Evolutionary conservation across 2,888 invertebrate species (phyloP), one percentile per base, ranked within the genome.

Genomic region (Rotaria macrura): DNA sequence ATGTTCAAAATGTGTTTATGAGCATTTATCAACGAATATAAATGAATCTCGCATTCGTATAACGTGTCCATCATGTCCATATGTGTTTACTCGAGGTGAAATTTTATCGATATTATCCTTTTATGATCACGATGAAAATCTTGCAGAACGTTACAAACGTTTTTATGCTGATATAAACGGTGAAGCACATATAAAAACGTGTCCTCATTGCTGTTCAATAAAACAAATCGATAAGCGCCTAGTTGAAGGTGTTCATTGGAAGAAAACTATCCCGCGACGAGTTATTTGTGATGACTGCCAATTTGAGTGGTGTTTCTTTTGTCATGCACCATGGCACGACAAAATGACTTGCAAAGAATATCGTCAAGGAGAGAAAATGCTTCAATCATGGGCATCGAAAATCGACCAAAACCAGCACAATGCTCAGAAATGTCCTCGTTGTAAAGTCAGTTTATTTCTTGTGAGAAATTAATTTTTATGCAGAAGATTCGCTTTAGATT

Each of bases 361-460:
- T 87, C 87, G 87, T 23, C 89, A 89, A 85, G 91, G 91, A 12
- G 90, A 91, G 87, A 89, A 89, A 43, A 88, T 91, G 84, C 88
- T 91, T 34, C 90, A 89, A 87, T 87, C 87, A 25, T 91, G 91
- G 91, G 91, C 91, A 2, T 88, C 89, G 55, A 89, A 90, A 85
- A 83, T 87, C 20, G 89, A 89, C 85, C 88, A 88, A 85, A 91
- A 91, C 1, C 90, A 90, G 87, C 87, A 87, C 20, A 91, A 91
- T 88, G 91, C 91, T 17, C 90, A 90, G 87, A 89, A 88, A 87
- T 91, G 91, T 87, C 91, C 91, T 0, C 90, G 89, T 86, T 91
- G 91, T 88, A 90, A 91, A 89, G 91, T 91, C 88, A 87, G 88
- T 84, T 40, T 74, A 40, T 9, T 10, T 25, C 23, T 79, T 12